Base-by-base conservation (phyloP, 2,888 invertebrate species). In the Odontomyia ornata region DNA sequence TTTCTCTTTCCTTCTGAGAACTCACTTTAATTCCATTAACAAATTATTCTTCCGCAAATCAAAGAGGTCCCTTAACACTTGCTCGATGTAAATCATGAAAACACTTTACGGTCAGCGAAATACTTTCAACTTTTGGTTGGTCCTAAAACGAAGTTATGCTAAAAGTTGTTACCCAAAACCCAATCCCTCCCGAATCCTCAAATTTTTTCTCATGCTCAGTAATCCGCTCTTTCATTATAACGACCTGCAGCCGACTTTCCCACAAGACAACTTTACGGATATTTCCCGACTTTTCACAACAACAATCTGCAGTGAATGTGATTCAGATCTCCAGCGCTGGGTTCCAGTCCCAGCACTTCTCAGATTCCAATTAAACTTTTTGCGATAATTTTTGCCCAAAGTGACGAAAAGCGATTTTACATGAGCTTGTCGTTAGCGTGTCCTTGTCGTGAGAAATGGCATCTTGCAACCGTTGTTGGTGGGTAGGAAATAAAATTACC, bases 291-390 rank as follows among this genome's bases (percentile, higher is more conserved):
- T 64, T 18, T 64, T 64, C 25, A 13, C 64, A 15, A 18, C 67
- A 36, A 52, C 52, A 52, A 52, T n/a, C 15, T 4, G 4, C 36
- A 36, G 36, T 36, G 52, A 72, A 72, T 72, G 52, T 21, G 71
- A 56, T 72, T 18, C 36, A 21, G 18, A 36, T 36, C 36, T 30
- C 18, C 4, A 36, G 11, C 21, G 11, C 21, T 65, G 15, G 27
- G 65, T 65, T 36, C 11, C 4, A 36, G 30, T 62, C 62, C 18
- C 47, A 15, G 46, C 25, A 46, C n/a, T 47, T 23, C 52, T 56
- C 71, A 52, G 56, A 56, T 72, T 72, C 71, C 71, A 72, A 72
- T 72, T 72, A 72, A 72, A 72, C 46, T 72, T 72, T 52, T 72
- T 72, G 71, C 71, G 56, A 72, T 72, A 72, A 72, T 72, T 72